phyloP scores from a whole-genome alignment of 1,140 invertebrate species.

The silkworm (Bombyx mori) region ASM3026992v2 NC_085107.1:16402001-16402500 shows the following conservation, averaged over 20 bases:
- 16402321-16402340: conserved; percentile 61
- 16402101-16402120: conserved; percentile 37
- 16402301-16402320: conserved; percentile 42
- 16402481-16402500: conserved; percentile 75
- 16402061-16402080: conserved; percentile 75
- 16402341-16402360: conserved; percentile 41
- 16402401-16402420: conserved; percentile 75
- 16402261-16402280: conserved; percentile 56
- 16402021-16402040: conserved; percentile 68
- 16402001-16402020: conserved; percentile 47
- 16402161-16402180: conserved; percentile 48
- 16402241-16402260: conserved; percentile 48
- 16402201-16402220: conserved; percentile 50
- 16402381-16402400: conserved; percentile 57
- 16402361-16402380: conserved; percentile 60
- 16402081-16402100: conserved; percentile 60
- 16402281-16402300: conserved; percentile 33
- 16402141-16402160: conserved; percentile 40
- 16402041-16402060: conserved; percentile 77
- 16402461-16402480: conserved; percentile 72
- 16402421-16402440: conserved; percentile 75
- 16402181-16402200: conserved; percentile 44
- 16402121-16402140: conserved; percentile 39
- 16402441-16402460: conserved; percentile 76
- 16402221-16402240: conserved; percentile 47